phyloP scores from a whole-genome alignment of 1,140 invertebrate genomes.

The Hypsibius dujardini region DNA sequence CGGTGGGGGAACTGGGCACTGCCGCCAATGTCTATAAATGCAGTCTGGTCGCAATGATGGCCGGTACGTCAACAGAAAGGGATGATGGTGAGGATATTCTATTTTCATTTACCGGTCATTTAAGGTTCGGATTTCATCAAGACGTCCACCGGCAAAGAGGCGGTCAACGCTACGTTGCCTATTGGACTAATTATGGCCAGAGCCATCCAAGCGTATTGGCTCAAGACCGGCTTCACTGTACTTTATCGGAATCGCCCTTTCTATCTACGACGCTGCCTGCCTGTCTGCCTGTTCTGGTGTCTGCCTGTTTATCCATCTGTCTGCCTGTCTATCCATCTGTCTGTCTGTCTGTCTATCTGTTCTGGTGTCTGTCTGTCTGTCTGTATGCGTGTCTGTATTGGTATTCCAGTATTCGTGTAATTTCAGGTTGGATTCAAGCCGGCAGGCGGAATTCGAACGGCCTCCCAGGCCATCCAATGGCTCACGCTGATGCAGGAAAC shows the following conservation, averaged over 20 bases:
- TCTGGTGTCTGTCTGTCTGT: too few species aligned
- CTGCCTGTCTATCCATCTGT: too few species aligned
- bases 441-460: conserved; percentile 80
- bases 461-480: conserved; percentile 69
- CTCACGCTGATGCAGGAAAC: conserved; percentile 62
- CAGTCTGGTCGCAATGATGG: conserved; percentile 77
- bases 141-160: conserved; percentile 94
- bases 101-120: conserved; percentile 23
- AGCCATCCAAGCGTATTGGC: conserved; percentile 67
- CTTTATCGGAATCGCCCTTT: conserved; percentile 2
- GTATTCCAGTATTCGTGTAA: not conserved
- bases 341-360: too few species aligned
- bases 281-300: too few species aligned
- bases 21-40: conserved; percentile 76
- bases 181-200: conserved; percentile 80
- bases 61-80: conserved; percentile 38
- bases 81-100: not conserved
- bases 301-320: too few species aligned
- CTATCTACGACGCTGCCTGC: too few species aligned
- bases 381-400: too few species aligned
- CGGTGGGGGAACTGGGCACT: conserved; percentile 72
- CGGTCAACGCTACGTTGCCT: conserved; percentile 75
- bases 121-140: conserved; percentile 86
- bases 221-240: conserved; percentile 55
- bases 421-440: conserved; percentile 82